Base-by-base conservation (phyloP, 2,888 invertebrate species). In the Rhingia rostrata region DNA sequence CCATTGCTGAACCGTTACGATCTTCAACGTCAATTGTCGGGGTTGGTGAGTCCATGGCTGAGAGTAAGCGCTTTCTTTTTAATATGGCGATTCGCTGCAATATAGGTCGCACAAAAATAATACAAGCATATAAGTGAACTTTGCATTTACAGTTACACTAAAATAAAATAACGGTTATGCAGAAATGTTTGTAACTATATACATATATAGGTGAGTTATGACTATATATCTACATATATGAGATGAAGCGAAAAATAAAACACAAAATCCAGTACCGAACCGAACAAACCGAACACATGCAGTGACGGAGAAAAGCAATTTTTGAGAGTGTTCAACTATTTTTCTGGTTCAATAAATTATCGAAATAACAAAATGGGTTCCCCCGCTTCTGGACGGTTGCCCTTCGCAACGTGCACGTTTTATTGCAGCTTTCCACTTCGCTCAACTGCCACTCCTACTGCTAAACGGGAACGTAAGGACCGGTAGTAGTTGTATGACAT, bases 1-100 rank as follows among this genome's bases (percentile, higher is more conserved):
- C 97, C 97, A 97, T 97, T 91, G 94, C 93, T 92, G 92, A 91
- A 90, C 93, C 92, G 92, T 92, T 92, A 88, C 91, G 92, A 91
- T 93, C 92, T 89, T 93, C 93, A 89, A 85, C 54, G 88, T 89
- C 90, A 88, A 90, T 91, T 90, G 90, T 87, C 88, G 91, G 90
- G 88, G 90, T 90, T 88, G 91, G 90, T 88, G 91, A 91, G 87
- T 91, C 91, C 91, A 91, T 91, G 86, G 80, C 86, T 78, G 49
- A 53, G 61, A 66, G 30, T n/a, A 60, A 69, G 73, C 81, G 63
- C 43, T 80, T 41, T 45, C 49, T 80, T 80, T 60, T 80, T 49
- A 84, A 61, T 30, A 61, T 49, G 7, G 35, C 22, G 32, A 75
- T 61, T 60, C 43, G 51, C 69, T 64, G 80, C 64, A 74, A 74